Base-by-base conservation (phyloP, 2,888 invertebrate genomes). In the Latrodectus elegans region DNA sequence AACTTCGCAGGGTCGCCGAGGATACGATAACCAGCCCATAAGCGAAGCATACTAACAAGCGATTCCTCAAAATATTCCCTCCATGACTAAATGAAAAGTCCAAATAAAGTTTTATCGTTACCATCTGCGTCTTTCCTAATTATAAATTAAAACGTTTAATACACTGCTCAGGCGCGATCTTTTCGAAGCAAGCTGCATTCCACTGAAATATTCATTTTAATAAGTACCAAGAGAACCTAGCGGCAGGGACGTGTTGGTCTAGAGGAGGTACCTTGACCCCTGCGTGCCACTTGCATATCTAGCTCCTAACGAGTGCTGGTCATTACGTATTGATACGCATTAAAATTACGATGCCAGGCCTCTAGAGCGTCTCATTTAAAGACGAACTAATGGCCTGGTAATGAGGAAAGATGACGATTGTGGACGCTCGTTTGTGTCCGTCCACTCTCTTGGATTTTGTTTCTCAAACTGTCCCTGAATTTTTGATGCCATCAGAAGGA, bases 181-280 rank as follows among this genome's bases (percentile, higher is more conserved):
- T 68, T 78, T 81, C 68, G 76, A 71, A 17, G 64, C 65, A 14
- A 38, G 14, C n/a, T 26, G 38, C n/a, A 38, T 38, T 14, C 12
- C 71, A 11, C 22, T 80, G 26, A 86, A 86, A 81, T 80, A 86
- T 86, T 86, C 80, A 86, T 86, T 81, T 86, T 86, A 86, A 86
- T 86, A 84, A 78, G 84, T 78, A 84, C 70, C 84, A 77, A 72
- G 84, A 86, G 86, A 70, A 52, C 74, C 22, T 26, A 51, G n/a
- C 67, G 12, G 53, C 71, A 38, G 67, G 67, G 51, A 51, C 72
- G 52, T 51, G 67, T 53, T 67, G 53, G 65, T 51, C 15, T 14
- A 15, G 6, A 49, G 71, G 12, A 49, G 38, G 51, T 71, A 22
- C 17, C 82, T 75, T 79, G 78, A 74, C 84, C 79, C 49, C 70